Percentiles rank a stretch among this genome's conserved stretches.
Conservation (phyloP, 1,140 invertebrate species). For the Cecropterus lyciades region DNA sequence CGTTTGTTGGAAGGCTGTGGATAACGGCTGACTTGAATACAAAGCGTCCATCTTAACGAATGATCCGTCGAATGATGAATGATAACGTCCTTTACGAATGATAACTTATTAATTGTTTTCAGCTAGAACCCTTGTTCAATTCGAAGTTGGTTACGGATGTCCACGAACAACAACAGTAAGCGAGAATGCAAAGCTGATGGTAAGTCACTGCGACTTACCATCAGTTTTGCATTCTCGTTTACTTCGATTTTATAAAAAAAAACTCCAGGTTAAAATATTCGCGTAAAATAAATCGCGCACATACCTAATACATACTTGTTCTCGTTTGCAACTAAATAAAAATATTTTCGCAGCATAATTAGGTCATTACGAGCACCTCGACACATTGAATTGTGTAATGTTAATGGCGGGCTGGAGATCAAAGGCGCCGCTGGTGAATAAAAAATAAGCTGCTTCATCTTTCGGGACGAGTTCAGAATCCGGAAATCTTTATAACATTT, state of each 20-base stretch:
- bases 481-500: constrained; percentile 26
- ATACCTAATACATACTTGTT: constrained; percentile 3
- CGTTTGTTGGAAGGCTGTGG: too few species aligned
- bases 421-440: constrained; percentile 13
- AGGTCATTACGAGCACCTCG: constrained; percentile 16
- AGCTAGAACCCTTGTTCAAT: too few species aligned
- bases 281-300: not conserved
- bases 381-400: constrained; percentile 18
- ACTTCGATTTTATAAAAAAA: not conserved
- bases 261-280: not conserved
- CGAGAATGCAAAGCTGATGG: too few species aligned
- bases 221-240: not conserved
- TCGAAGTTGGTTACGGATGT: too few species aligned
- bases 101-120: too few species aligned
- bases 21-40: too few species aligned
- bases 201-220: too few species aligned
- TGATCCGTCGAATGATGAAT: too few species aligned
- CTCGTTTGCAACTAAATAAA: constrained; percentile 5
- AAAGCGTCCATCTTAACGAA: too few species aligned
- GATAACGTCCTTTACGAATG: too few species aligned
- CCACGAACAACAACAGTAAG: too few species aligned
- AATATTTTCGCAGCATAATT: constrained; percentile 13
- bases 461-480: constrained; percentile 1
- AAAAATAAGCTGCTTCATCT: constrained; percentile 15
- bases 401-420: constrained; percentile 7